These are phyloP conservation scores for Myripristis jacobus DNA, from an alignment of 2,797 vertebrate species.

Conservation along the genomic window DNA sequence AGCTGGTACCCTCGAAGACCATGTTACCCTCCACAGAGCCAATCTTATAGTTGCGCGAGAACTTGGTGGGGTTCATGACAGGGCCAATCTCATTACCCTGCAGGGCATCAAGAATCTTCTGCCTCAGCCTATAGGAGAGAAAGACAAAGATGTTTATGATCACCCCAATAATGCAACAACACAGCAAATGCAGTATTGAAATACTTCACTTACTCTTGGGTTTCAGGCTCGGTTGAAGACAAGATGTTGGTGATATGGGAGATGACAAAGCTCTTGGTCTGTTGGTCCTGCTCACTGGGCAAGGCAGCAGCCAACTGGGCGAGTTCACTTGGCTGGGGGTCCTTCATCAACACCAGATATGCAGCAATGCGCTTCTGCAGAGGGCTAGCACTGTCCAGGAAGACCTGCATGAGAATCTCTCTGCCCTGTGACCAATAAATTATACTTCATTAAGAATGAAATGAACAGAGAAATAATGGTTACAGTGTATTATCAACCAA, in stretches of 20 bases:
- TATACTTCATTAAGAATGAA: neutral
- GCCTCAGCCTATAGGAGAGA: slow-evolving; percentile 84
- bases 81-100: slow-evolving; percentile 84
- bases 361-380: slow-evolving; percentile 92
- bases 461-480: neutral
- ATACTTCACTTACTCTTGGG: slow-evolving; percentile 82
- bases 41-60: slow-evolving; percentile 90
- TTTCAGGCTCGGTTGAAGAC: slow-evolving; percentile 83
- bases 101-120: slow-evolving; percentile 82
- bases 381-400: slow-evolving; percentile 80
- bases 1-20: slow-evolving; percentile 89
- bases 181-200: neutral
- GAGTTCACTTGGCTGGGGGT: slow-evolving; percentile 84
- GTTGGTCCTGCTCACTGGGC: slow-evolving; percentile 81
- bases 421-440: slow-evolving; percentile 79
- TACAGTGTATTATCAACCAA: neutral
- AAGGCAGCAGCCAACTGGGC: slow-evolving; percentile 80
- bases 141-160: neutral
- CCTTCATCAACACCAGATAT: slow-evolving; percentile 93
- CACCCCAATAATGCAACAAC: no score
- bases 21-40: slow-evolving; percentile 89
- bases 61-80: slow-evolving; percentile 84
- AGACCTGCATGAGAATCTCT: slow-evolving; percentile 83
- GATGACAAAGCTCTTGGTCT: slow-evolving; percentile 91
- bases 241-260: slow-evolving; percentile 92